Conservation (phyloP, 2,888 invertebrate species). For the Noctua fimbriata region DNA sequence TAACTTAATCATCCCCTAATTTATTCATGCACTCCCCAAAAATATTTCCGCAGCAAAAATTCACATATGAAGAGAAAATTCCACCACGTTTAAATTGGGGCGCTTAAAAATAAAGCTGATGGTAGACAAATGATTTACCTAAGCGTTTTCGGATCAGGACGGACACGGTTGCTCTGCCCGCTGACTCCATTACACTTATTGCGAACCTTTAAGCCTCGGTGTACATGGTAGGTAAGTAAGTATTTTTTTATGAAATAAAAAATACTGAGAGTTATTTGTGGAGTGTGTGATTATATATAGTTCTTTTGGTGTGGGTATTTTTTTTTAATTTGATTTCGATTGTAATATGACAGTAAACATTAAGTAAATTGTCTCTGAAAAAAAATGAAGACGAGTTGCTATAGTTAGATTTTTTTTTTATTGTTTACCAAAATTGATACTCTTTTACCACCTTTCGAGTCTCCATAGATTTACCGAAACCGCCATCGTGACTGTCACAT, state of each 20-base stretch:
- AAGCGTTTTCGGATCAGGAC: slow-evolving; percentile 64
- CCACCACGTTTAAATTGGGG: slow-evolving; percentile 19
- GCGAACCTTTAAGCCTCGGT: slow-evolving; percentile 56
- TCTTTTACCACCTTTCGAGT: background rate
- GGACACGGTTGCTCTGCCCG: slow-evolving; percentile 50
- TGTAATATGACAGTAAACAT: background rate
- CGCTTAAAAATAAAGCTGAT: slow-evolving; percentile 56
- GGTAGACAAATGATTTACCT: slow-evolving; percentile 67
- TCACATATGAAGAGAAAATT: slow-evolving; percentile 16
- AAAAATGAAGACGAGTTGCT: too few species aligned
- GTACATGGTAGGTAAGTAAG: slow-evolving; percentile 17
- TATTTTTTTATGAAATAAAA: slow-evolving; percentile 21
- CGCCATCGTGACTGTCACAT: too few species aligned
- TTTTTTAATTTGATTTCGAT: background rate
- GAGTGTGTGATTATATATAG: background rate
- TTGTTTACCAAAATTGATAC: too few species aligned
- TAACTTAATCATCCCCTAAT: background rate
- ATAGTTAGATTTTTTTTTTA: too few species aligned
- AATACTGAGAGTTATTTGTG: background rate
- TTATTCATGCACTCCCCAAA: slow-evolving; percentile 4
- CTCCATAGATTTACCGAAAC: background rate
- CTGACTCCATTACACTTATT: slow-evolving; percentile 70
- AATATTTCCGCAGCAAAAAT: slow-evolving; percentile 18
- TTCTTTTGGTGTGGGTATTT: background rate
- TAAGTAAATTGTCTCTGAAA: background rate